phyloP scores from a whole-genome alignment of 2,113 vertebrate genomes.

The Nothocercus julius region DNA sequence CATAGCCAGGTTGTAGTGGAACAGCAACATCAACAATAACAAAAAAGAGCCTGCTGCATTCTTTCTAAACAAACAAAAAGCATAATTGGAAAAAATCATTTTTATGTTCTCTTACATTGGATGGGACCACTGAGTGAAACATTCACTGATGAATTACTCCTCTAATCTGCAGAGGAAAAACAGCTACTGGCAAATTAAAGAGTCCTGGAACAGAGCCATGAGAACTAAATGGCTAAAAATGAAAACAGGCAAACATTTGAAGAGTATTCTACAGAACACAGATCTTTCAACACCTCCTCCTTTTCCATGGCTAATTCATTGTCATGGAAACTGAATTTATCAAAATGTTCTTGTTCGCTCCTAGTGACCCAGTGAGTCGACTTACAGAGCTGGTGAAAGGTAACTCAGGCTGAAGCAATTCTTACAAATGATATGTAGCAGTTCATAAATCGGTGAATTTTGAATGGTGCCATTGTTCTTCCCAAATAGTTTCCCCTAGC shows the following conservation, averaged over 20 bases:
- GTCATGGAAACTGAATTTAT: constrained; percentile 86
- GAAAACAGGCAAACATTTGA: constrained; percentile 81
- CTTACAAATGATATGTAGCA: constrained; percentile 74
- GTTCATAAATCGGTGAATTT: constrained; percentile 73
- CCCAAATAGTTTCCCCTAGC: constrained; percentile 56
- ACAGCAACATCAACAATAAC: not conserved
- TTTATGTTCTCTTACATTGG: constrained; percentile 76
- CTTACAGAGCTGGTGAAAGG: constrained; percentile 77
- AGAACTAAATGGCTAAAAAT: constrained; percentile 82
- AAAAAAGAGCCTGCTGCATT: constrained; percentile 19
- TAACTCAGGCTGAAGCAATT: constrained; percentile 74
- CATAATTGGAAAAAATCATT: constrained; percentile 76
- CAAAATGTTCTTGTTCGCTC: constrained; percentile 79
- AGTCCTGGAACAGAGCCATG: constrained; percentile 79
- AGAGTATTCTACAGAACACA: constrained; percentile 77
- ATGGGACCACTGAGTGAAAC: constrained; percentile 78
- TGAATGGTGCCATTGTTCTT: constrained; percentile 69
- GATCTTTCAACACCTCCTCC: constrained; percentile 77
- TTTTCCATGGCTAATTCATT: constrained; percentile 80
- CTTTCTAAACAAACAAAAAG: constrained; percentile 74
- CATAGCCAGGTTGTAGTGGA: constrained; percentile 25
- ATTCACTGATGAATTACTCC: constrained; percentile 81
- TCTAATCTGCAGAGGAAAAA: constrained; percentile 81
- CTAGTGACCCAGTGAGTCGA: constrained; percentile 77
- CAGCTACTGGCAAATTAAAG: constrained; percentile 79